Evolutionary conservation across 2,888 invertebrate genomes (phyloP).

Genomic region (Pterostichus niger): DNA sequence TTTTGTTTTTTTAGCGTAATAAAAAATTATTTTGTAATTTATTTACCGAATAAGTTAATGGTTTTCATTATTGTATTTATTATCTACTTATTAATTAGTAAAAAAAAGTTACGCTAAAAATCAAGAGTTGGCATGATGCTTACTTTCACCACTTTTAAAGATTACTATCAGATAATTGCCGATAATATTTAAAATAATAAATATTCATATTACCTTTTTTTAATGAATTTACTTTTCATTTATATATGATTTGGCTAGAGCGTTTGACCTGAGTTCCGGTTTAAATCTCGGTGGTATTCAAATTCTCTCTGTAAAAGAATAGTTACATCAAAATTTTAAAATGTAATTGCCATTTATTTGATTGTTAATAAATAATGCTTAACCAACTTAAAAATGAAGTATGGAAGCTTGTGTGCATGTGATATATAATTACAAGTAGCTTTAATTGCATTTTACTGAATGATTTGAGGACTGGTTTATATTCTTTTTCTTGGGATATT

Average conservation of each 20-base stretch:
- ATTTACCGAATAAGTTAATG: no score
- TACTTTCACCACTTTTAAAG: conserved; percentile 40
- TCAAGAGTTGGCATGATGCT: conserved; percentile 64
- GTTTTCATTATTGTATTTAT: conserved; percentile 3
- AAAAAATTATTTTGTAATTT: no score
- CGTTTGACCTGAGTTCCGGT: no score
- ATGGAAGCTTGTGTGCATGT: conserved; percentile 4
- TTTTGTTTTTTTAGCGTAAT: conserved; percentile 58
- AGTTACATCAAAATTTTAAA: no score
- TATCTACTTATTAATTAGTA: conserved; percentile 37
- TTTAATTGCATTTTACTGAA: conserved; percentile 19
- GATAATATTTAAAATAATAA: not conserved
- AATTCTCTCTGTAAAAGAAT: no score
- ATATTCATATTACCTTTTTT: no score
- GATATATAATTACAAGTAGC: conserved; percentile 3
- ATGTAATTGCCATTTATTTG: no score
- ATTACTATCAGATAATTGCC: conserved; percentile 8
- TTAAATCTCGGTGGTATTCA: not conserved
- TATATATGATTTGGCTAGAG: no score
- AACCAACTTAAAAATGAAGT: not conserved
- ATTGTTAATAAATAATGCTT: not conserved
- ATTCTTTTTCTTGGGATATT: conserved; percentile 25
- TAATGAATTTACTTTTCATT: no score
- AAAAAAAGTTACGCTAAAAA: conserved; percentile 49
- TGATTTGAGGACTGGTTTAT: conserved; percentile 12